phyloP scores from a whole-genome alignment of 2,113 vertebrate species.

The Gadus macrocephalus region DNA sequence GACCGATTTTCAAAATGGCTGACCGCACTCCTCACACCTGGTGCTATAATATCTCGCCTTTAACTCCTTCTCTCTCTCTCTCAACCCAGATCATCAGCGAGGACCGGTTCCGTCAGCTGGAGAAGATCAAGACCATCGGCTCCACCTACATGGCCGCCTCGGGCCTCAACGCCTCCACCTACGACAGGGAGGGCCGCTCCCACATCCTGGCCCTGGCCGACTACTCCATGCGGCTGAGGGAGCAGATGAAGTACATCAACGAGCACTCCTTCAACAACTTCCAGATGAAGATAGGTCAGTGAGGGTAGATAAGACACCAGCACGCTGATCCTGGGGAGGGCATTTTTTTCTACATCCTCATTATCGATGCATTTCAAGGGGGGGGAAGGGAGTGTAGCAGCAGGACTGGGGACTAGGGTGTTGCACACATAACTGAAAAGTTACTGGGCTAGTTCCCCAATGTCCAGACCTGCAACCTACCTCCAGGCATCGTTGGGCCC shows the following conservation, averaged over 20 bases:
- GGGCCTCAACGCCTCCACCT: constrained; percentile 88
- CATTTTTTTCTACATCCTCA: background rate
- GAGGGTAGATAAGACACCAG: too few species aligned
- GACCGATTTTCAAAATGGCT: too few species aligned
- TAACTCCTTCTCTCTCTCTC: background rate
- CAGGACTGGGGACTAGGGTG: too few species aligned
- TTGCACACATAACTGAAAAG: too few species aligned
- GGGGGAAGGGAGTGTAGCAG: too few species aligned
- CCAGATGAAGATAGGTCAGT: constrained; percentile 94
- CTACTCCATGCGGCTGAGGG: constrained; percentile 89
- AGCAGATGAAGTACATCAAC: constrained; percentile 95
- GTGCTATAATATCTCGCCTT: background rate
- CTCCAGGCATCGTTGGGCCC: too few species aligned
- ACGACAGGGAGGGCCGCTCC: constrained; percentile 84
- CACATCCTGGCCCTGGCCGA: constrained; percentile 87
- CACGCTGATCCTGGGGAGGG: background rate
- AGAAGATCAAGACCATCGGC: constrained; percentile 97
- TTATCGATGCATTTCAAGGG: too few species aligned
- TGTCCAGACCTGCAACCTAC: too few species aligned
- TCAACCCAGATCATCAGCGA: constrained; percentile 95
- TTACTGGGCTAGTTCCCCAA: too few species aligned
- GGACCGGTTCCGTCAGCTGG: constrained; percentile 86
- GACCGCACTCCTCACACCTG: too few species aligned
- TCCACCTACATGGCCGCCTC: constrained; percentile 97
- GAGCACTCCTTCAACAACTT: constrained; percentile 97